Evolutionary conservation across 2,113 vertebrate species (phyloP).

Genomic region (Rutilus rutilus): DNA sequence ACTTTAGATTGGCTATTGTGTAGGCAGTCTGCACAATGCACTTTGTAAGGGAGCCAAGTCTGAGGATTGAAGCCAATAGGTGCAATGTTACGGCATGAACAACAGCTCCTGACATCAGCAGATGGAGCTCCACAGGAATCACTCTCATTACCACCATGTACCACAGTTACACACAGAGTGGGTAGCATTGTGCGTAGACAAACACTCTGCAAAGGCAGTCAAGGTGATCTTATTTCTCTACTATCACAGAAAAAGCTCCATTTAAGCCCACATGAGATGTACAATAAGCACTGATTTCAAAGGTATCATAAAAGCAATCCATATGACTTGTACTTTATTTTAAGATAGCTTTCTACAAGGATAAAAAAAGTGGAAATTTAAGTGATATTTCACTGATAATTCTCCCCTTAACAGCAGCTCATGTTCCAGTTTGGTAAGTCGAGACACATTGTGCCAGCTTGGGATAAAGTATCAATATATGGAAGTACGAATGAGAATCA

Average conservation of each 20-base stretch:
- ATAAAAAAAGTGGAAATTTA: neutral
- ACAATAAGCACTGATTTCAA: neutral
- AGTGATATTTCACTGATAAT: neutral
- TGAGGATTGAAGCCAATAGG: neutral
- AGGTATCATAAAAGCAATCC: neutral
- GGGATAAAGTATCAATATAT: neutral
- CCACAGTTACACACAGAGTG: constrained; percentile 1
- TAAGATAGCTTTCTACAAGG: neutral
- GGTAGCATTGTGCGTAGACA: constrained; percentile 10
- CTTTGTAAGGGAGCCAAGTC: constrained; percentile 16
- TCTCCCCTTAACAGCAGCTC: neutral
- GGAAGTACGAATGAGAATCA: neutral
- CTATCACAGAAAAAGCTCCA: neutral
- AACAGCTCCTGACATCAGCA: constrained; percentile 22
- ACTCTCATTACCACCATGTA: constrained; percentile 29
- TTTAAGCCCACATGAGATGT: constrained; percentile 10
- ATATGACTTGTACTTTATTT: neutral
- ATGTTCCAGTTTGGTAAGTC: neutral
- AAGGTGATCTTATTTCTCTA: constrained; percentile 37
- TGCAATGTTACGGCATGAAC: neutral
- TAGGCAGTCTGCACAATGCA: neutral
- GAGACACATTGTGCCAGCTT: neutral
- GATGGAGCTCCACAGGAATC: constrained; percentile 51
- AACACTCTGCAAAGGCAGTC: constrained; percentile 42
- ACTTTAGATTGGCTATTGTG: neutral